These are phyloP conservation scores for Pseudomyrmex dendroicus DNA, from an alignment of 1,140 invertebrate genomes.

Conservation along the genomic window DNA sequence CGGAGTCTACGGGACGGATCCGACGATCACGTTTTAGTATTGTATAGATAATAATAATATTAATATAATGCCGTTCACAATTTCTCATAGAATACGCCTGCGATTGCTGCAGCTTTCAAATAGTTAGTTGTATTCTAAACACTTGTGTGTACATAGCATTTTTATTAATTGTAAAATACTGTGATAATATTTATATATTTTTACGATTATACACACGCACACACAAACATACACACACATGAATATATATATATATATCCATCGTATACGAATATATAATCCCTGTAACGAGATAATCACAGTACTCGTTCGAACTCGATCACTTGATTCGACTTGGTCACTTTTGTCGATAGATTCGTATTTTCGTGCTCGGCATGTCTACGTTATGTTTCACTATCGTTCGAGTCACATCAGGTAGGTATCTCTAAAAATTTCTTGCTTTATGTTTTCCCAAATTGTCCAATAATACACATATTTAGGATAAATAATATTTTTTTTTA, in stretches of 20 bases:
- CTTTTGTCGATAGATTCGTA: conserved; percentile 23
- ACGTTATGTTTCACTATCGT: conserved; percentile 4
- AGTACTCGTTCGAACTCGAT: conserved; percentile 11
- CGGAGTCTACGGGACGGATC: too few species aligned
- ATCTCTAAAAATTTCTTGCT: conserved; percentile 9
- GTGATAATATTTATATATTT: conserved; percentile 85
- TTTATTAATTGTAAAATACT: conserved; percentile 83
- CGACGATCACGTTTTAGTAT: too few species aligned
- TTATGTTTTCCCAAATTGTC: neutral
- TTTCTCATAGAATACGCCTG: conserved; percentile 57
- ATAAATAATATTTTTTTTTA: too few species aligned
- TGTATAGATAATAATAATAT: too few species aligned
- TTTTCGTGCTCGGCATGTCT: conserved; percentile 7
- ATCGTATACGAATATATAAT: conserved; percentile 33
- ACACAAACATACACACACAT: conserved; percentile 50
- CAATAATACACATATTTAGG: neutral
- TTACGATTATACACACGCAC: conserved; percentile 64
- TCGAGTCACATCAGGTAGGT: conserved; percentile 37
- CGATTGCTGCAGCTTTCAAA: conserved; percentile 65
- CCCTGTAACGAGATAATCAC: neutral
- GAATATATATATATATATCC: conserved; percentile 4
- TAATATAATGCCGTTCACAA: conserved; percentile 50
- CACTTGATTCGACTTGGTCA: conserved; percentile 1
- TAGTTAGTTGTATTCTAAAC: conserved; percentile 72
- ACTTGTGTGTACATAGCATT: conserved; percentile 82